Percentiles rank a stretch among this genome's conserved stretches.
These are phyloP conservation scores for Periplaneta americana DNA, from an alignment of 1,140 invertebrate genomes.

Conservation along the genomic window DNA sequence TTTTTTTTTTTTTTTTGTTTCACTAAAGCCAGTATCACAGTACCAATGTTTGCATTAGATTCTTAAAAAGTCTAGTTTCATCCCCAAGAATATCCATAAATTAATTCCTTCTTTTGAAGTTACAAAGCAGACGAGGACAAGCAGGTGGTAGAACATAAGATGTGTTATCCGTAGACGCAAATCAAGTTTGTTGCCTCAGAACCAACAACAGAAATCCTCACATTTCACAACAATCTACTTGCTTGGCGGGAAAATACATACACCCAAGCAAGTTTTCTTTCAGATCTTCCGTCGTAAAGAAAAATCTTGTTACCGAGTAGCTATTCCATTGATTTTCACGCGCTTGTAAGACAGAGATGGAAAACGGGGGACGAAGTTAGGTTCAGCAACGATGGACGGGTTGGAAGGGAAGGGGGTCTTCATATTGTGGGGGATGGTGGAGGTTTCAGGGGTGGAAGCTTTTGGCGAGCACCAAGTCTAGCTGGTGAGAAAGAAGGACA, in stretches of 20 bases:
- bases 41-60: too few relatives aligned
- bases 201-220: too few relatives aligned
- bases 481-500: neutral
- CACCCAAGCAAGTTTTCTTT: too few relatives aligned
- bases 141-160: too few relatives aligned
- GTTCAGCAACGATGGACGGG: neutral
- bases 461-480: neutral
- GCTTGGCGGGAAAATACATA: neutral
- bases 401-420: neutral
- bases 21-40: too few relatives aligned
- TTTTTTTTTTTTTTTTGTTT: too few relatives aligned
- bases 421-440: neutral
- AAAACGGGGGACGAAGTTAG: neutral
- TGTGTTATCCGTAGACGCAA: too few relatives aligned
- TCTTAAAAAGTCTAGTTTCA: too few relatives aligned
- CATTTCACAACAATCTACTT: neutral
- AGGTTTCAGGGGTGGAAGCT: neutral
- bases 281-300: neutral
- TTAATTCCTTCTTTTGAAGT: too few relatives aligned
- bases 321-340: neutral
- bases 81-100: too few relatives aligned
- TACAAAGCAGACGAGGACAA: too few relatives aligned
- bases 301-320: neutral
- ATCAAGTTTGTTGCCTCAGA: too few relatives aligned
- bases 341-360: neutral